Conservation (phyloP, 2,113 vertebrate species). For the Electrona antarctica region DNA sequence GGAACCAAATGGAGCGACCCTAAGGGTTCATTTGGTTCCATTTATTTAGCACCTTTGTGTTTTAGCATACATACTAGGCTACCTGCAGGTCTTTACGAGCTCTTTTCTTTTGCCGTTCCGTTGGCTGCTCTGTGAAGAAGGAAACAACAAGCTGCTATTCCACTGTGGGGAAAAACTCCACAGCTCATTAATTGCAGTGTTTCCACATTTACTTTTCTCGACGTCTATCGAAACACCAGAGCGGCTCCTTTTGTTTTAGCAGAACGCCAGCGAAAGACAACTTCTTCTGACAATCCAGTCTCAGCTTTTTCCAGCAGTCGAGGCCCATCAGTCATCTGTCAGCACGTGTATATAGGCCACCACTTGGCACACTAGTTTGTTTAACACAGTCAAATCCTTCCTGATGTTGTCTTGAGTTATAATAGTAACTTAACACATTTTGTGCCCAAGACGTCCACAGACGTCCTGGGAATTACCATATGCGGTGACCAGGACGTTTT, state of each 20-base stretch:
- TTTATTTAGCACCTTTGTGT: conserved; percentile 2
- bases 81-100: conserved; percentile 19
- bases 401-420: too few species aligned
- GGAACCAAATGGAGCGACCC: too few species aligned
- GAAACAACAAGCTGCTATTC: conserved; percentile 29
- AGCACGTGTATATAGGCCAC: background rate
- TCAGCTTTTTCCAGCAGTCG: conserved; percentile 30
- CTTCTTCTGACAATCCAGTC: conserved; percentile 28
- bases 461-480: too few species aligned
- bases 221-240: conserved; percentile 1
- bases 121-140: conserved; percentile 17
- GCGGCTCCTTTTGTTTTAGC: conserved; percentile 13
- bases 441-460: too few species aligned
- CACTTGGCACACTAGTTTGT: too few species aligned
- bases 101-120: conserved; percentile 15
- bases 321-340: conserved; percentile 55
- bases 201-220: conserved; percentile 24
- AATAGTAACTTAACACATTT: too few species aligned
- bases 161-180: conserved; percentile 24
- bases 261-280: background rate
- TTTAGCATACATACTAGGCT: background rate
- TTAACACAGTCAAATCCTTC: too few species aligned
- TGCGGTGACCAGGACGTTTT: too few species aligned
- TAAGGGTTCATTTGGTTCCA: background rate
- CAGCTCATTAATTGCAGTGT: conserved; percentile 32